Base-by-base conservation (phyloP, 2,888 invertebrate genomes). In the Pheosia tremula region DNA sequence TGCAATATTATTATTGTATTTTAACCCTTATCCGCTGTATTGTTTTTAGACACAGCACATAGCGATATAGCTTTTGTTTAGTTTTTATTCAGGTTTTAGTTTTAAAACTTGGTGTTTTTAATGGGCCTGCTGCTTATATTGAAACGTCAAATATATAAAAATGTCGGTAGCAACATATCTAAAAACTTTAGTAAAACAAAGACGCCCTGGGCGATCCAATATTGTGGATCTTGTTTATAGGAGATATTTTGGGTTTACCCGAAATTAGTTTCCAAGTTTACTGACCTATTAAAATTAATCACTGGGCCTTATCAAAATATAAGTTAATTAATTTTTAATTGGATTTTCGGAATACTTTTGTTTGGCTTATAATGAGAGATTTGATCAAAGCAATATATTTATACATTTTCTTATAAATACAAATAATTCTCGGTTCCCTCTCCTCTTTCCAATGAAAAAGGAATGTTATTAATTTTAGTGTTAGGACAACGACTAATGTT, bases 321-420 rank as follows among this genome's bases (percentile, higher is more conserved):
- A 63, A 68, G 62, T 68, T 71, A 72, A 74, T 74, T 74, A 74
- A 68, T 74, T 74, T 74, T 72, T 67, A 63, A 72, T 72, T 62
- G 65, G 65, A 74, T 70, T 67, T 68, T 72, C 65, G 36, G 55
- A 60, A 67, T 73, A 63, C 53, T 67, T 66, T 39, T 55, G 61
- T 62, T 62, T 37, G 24, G 24, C 24, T 24, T 50, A 50, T 50
- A 50, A 50, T 50, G 13, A 50, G 24, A 50, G 50, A 24, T 50
- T 13, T 47, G 47, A 47, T 47, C 9, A n/a, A 47, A 47, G 47
- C 47, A 47, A 47, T n/a, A n/a, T 47, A 47, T 24, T 24, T 24
- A 24, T 24, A 24, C 24, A 47, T n/a, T 47, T 47, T n/a, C 47
- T 47, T n/a, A 11, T 11, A 4, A 10, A 58, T 8, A 10, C 1